Evolutionary conservation across 2,113 vertebrate species (phyloP).

Genomic region (Empidonax alnorum): DNA sequence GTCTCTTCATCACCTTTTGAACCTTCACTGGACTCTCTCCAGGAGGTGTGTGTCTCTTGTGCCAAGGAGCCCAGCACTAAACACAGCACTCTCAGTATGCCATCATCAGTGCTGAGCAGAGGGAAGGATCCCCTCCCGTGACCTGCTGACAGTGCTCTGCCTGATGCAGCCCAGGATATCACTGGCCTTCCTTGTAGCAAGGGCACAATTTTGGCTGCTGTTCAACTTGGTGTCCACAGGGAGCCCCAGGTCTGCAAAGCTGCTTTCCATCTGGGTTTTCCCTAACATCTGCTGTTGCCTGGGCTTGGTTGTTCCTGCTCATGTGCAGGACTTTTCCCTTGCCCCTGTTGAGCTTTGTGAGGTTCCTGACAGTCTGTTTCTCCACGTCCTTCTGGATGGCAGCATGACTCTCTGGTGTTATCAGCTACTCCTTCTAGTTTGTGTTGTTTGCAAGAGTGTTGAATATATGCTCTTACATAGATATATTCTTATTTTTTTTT

Average conservation of each 20-base stretch:
- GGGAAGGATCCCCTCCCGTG: neutral
- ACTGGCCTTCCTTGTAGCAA: neutral
- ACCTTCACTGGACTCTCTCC: neutral
- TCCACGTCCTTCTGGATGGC: neutral
- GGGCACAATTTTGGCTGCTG: neutral
- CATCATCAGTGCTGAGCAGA: neutral
- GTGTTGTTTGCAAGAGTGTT: neutral
- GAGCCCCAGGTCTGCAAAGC: neutral
- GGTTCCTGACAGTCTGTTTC: neutral
- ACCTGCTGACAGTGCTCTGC: neutral
- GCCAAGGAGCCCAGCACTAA: neutral
- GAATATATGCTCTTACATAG: neutral
- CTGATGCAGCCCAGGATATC: neutral
- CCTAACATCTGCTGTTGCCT: neutral
- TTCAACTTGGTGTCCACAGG: neutral
- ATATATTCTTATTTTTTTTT: neutral
- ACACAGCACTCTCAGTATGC: neutral
- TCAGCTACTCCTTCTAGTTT: neutral
- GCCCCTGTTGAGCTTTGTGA: neutral
- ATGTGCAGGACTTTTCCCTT: neutral
- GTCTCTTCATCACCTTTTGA: neutral
- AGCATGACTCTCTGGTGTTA: neutral
- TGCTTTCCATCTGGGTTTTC: neutral
- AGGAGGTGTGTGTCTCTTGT: neutral
- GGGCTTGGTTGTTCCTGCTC: neutral